Evolutionary conservation across 2,888 invertebrate species (phyloP).

Genomic region (Caenorhabditis sinica): DNA sequence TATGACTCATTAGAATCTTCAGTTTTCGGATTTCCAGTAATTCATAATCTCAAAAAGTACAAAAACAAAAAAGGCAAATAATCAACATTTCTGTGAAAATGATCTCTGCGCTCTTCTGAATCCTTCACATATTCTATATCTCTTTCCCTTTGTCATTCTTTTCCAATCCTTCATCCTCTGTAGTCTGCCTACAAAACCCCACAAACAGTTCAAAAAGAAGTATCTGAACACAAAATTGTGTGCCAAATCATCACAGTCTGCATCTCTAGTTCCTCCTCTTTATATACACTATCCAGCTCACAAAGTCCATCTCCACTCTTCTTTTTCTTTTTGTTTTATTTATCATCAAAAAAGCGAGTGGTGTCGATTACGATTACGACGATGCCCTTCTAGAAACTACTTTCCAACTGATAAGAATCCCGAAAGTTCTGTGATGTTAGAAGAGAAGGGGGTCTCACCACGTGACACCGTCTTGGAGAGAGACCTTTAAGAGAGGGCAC

Average conservation of each 20-base stretch:
- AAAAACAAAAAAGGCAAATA: too few species aligned
- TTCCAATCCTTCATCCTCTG: too few species aligned
- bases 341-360: constrained; percentile 51
- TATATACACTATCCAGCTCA: neutral
- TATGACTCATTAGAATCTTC: too few species aligned
- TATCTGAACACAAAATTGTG: constrained; percentile 55
- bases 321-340: constrained; percentile 31
- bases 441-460: constrained; percentile 36
- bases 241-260: constrained; percentile 40
- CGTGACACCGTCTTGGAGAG: constrained; percentile 32
- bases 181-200: neutral
- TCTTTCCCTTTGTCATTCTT: too few species aligned
- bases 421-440: constrained; percentile 57
- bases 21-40: too few species aligned
- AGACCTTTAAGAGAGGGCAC: neutral
- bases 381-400: constrained; percentile 46
- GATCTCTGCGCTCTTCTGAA: too few species aligned
- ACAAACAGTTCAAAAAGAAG: neutral
- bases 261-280: constrained; percentile 19
- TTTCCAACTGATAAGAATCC: constrained; percentile 42
- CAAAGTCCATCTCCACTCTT: constrained; percentile 36
- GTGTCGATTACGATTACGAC: constrained; percentile 29
- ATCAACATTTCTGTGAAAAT: too few species aligned
- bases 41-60: too few species aligned
- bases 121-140: too few species aligned